Base-by-base conservation (phyloP, 2,113 vertebrate genomes). In the Calonectris borealis region DNA sequence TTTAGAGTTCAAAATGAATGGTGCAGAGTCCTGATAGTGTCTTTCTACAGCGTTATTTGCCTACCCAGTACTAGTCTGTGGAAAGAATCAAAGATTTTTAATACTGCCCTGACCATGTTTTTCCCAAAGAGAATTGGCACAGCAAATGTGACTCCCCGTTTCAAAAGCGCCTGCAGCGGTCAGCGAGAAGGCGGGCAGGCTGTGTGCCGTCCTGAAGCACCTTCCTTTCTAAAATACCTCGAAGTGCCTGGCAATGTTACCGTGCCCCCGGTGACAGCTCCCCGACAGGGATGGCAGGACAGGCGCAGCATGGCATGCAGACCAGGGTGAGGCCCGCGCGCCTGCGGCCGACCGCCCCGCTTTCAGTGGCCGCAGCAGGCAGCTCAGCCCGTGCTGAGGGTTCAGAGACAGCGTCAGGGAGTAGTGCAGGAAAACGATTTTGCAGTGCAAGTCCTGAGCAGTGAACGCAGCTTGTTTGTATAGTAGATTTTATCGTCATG, bases 271-370 rank as follows among this genome's bases (percentile, higher is more conserved):
- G 42, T 40, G 64, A 34, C 55, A 75, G 44, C 40, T 65, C 34
- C 61, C 57, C 13, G 8, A 7, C 8, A 38, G 19, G 82, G 42
- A n/a, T 1, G 2, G 22, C 51, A 52, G 38, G 46, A 36, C 64
- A 76, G 34, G 24, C 21, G 31, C 65, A 51, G 24, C 0, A 1
- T 9, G 48, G 22, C 44, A 21, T 4, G 2, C 69, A 66, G 29
- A n/a, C 18, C 29, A 27, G 55, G 20, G 58, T 0, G 2, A 78
- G 25, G 52, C 60, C 68, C 4, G 2, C 3, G 5, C 7, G 6
- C 21, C 64, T 0, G 0, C 6, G 29, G 26, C 52, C 10, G 9
- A 11, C 5, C 0, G 0, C 46, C 55, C 68, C 3, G 2, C 26
- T 40, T 54, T 40, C 20, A 10, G 36, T 2, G 52, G 48, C n/a